Conservation (phyloP, 2,888 invertebrate species). For the Drymonia ruficornis region DNA sequence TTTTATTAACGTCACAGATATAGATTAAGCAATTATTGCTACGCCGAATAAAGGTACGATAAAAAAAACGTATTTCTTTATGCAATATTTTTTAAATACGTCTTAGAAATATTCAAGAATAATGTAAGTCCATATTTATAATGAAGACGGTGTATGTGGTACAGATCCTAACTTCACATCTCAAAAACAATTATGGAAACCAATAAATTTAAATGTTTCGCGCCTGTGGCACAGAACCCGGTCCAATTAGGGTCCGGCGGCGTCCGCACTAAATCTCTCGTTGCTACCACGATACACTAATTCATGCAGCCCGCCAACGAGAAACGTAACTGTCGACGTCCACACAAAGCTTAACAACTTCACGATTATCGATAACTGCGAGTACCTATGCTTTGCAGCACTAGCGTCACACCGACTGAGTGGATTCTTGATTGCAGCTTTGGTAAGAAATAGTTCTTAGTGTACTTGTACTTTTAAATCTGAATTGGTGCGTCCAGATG, state of each 20-base stretch:
- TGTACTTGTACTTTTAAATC: too few species aligned
- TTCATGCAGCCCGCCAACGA: slow-evolving; percentile 76
- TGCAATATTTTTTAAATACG: neutral
- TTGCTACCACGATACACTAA: slow-evolving; percentile 82
- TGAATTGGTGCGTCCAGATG: too few species aligned
- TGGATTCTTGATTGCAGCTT: neutral
- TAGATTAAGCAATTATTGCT: slow-evolving; percentile 27
- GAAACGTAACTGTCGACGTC: slow-evolving; percentile 69
- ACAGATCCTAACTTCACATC: slow-evolving; percentile 56
- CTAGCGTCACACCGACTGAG: slow-evolving; percentile 36
- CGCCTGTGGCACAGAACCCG: slow-evolving; percentile 76
- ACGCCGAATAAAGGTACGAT: neutral
- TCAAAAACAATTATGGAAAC: slow-evolving; percentile 80
- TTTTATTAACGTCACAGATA: slow-evolving; percentile 32
- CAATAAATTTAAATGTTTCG: slow-evolving; percentile 78
- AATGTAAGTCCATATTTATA: slow-evolving; percentile 7
- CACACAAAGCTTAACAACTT: slow-evolving; percentile 70
- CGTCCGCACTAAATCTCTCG: slow-evolving; percentile 78
- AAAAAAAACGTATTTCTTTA: too few species aligned
- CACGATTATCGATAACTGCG: slow-evolving; percentile 65
- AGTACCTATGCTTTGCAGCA: slow-evolving; percentile 40
- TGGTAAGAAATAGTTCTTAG: neutral
- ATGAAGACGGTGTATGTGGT: slow-evolving; percentile 61
- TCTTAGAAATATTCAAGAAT: slow-evolving; percentile 8
- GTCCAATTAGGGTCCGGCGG: slow-evolving; percentile 78